phyloP scores from a whole-genome alignment of 2,113 vertebrate genomes.

The Zosterops borbonicus region DNA sequence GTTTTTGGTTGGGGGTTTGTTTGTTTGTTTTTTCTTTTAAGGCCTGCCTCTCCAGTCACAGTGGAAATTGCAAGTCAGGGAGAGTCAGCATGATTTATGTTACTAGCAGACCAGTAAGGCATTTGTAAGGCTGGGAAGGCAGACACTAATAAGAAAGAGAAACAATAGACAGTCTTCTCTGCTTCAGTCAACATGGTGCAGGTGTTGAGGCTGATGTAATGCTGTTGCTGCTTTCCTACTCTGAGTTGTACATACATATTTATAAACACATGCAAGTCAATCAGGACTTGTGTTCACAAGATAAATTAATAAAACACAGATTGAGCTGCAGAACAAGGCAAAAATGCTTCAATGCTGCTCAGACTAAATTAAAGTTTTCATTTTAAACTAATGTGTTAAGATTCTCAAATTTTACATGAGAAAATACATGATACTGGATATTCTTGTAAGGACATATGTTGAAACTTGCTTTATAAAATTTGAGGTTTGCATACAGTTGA shows the following conservation, averaged over 20 bases:
- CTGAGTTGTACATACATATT: not conserved
- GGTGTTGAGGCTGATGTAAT: constrained; percentile 53
- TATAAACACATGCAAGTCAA: constrained; percentile 41
- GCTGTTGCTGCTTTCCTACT: not conserved
- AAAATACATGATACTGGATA: not conserved
- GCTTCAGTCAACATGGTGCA: constrained; percentile 7
- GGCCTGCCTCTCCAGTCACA: not conserved
- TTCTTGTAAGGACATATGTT: not conserved
- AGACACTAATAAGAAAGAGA: not conserved
- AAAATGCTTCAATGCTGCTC: not conserved
- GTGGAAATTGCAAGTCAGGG: constrained; percentile 1
- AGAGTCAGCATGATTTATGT: not conserved
- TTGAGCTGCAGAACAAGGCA: not conserved
- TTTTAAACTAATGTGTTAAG: not conserved
- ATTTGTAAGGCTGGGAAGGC: not conserved
- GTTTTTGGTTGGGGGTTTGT: not conserved
- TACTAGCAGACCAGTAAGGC: not conserved
- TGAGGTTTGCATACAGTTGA: not conserved
- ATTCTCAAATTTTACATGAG: not conserved
- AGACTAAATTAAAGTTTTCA: not conserved
- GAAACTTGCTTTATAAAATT: not conserved
- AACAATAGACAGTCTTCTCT: not conserved
- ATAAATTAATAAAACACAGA: not conserved
- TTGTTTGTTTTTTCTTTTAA: not conserved
- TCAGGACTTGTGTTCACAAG: not conserved